A percentile compares a stretch with the other conserved stretches of the same genome.
These are phyloP conservation scores for Heterodera carotae DNA, from an alignment of 1,140 invertebrate species.

Conservation along the genomic window DNA sequence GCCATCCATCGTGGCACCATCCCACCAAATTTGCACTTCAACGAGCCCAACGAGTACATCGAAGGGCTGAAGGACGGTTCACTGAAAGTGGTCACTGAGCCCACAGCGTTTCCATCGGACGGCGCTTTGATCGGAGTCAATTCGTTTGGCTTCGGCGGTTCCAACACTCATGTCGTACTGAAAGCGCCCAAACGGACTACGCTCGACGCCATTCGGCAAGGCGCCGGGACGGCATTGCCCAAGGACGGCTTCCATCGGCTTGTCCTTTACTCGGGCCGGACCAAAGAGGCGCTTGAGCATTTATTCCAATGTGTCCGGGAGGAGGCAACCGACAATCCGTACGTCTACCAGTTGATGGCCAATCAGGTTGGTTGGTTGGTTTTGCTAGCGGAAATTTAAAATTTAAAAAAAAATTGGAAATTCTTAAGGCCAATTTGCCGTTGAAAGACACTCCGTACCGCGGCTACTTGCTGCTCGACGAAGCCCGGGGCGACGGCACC, in stretches of 20 bases:
- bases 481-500: slow-evolving; percentile 6
- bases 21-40: slow-evolving; percentile 86
- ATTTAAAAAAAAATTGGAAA: neutral
- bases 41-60: slow-evolving; percentile 83
- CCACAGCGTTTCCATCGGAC: slow-evolving; percentile 74
- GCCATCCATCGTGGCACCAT: slow-evolving; percentile 80
- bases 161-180: slow-evolving; percentile 87
- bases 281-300: slow-evolving; percentile 76
- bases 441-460: slow-evolving; percentile 62
- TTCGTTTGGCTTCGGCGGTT: slow-evolving; percentile 95
- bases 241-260: slow-evolving; percentile 71
- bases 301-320: slow-evolving; percentile 72
- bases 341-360: slow-evolving; percentile 58
- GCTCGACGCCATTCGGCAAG: slow-evolving; percentile 68
- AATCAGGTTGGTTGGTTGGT: slow-evolving; percentile 51
- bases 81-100: slow-evolving; percentile 81
- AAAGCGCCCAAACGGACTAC: slow-evolving; percentile 42
- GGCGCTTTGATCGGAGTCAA: slow-evolving; percentile 85
- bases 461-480: slow-evolving; percentile 41
- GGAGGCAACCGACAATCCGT: slow-evolving; percentile 60
- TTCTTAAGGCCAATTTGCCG: slow-evolving; percentile 60
- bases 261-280: slow-evolving; percentile 80
- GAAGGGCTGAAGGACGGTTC: slow-evolving; percentile 81
- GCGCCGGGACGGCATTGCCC: slow-evolving; percentile 48
- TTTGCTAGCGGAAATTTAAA: slow-evolving; percentile 4